Base-by-base conservation (phyloP, 1,140 invertebrate genomes). In the Atta cephalotes region DNA sequence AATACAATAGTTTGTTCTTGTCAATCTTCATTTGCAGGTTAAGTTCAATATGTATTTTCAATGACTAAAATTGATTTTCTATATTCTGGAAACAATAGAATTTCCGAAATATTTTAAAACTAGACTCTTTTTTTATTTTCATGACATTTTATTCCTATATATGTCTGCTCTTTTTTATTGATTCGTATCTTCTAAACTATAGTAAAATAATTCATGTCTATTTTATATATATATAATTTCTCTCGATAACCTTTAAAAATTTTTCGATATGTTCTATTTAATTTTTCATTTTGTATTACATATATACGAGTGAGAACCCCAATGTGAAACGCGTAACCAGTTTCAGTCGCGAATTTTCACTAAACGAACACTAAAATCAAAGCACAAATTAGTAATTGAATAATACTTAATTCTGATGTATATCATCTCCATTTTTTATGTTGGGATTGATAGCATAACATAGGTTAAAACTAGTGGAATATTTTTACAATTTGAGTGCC, bases 401-500 rank as follows among this genome's bases (percentile, higher is more conserved):
- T 66, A 66, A 4, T 5, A 68, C 10, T 45, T 39, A 39, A 68
- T 66, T 45, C 6, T 51, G 21, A n/a, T 28, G 6, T 28, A 28
- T 21, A 4, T 18, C 18, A 68, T 70, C 25, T 12, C 6, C 14
- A 25, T 70, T 49, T 49, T 68, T 70, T 51, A 51, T 28, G 12
- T 49, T 51, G 6, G 5, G 1, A 2, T 5, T 68, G 35, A 68
- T 68, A 45, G 39, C 21, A 14, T 2, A 51, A 51, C 21, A 31
- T 4, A 25, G 31, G 1, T n/a, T 49, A 31, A 77, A 56, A 77
- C 53, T 77, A 70, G 3, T 31, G 77, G 28, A 25, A 62, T 68
- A 70, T 81, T 81, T 86, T 81, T 70, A 60, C 63, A 51, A 86
- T 80, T 66, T 45, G n/a, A 53, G 56, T 56, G 31, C 25, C 60